Conservation (phyloP, 2,888 invertebrate genomes). For the Notocelia uddmanniana region DNA sequence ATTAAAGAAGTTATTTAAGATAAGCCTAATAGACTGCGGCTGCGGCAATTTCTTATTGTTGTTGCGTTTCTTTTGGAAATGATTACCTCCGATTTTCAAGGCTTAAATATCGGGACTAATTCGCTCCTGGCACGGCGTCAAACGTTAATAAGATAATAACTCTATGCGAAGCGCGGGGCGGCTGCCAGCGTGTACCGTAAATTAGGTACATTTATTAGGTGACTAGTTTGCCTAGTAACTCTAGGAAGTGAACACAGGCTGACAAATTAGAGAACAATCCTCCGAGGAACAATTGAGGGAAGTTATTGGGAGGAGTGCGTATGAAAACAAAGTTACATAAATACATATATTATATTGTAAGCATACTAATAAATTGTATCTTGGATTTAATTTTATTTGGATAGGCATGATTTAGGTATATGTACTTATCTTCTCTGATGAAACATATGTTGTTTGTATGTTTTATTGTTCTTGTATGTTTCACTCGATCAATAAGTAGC, state of each 20-base stretch:
- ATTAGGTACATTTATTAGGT: neutral
- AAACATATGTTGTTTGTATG: too few relatives aligned
- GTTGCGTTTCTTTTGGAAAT: too few relatives aligned
- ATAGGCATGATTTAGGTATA: too few relatives aligned
- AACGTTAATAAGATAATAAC: neutral
- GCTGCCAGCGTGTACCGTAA: neutral
- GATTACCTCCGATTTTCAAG: neutral
- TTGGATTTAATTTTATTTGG: too few relatives aligned
- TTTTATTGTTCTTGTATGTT: too few relatives aligned
- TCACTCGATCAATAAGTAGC: too few relatives aligned
- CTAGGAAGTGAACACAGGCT: neutral
- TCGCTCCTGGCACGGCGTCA: neutral
- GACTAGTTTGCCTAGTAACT: neutral
- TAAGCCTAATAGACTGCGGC: too few relatives aligned
- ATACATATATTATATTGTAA: too few relatives aligned
- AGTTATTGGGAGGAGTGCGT: neutral
- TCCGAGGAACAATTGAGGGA: neutral
- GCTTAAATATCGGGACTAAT: neutral
- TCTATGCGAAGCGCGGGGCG: neutral
- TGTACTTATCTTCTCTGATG: too few relatives aligned
- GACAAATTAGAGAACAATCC: conserved; percentile 5
- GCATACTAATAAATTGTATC: too few relatives aligned
- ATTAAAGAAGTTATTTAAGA: too few relatives aligned
- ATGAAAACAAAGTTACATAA: neutral
- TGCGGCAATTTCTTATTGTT: too few relatives aligned